Percentiles rank a stretch among this genome's conserved stretches.
Conservation (phyloP, 2,113 vertebrate genomes). For the Malaclemys terrapin region DNA sequence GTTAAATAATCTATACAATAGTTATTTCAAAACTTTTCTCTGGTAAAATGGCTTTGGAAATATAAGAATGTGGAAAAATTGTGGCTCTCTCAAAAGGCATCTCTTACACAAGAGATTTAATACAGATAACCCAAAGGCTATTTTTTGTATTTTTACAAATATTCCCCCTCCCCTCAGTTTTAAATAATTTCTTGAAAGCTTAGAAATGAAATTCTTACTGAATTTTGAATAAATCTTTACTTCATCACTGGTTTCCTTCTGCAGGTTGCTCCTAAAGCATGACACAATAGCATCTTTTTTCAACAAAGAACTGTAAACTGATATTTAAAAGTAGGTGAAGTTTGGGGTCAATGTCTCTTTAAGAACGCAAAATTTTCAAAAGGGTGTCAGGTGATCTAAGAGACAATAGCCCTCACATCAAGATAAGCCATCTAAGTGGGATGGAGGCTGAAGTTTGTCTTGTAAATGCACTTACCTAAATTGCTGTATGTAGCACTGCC, state of each 20-base stretch:
- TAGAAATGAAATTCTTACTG: background rate
- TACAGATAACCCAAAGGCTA: conserved; percentile 8
- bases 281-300: background rate
- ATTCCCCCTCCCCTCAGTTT: background rate
- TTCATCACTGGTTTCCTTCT: background rate
- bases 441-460: background rate
- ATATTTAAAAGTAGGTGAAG: background rate
- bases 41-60: conserved; percentile 25
- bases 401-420: background rate
- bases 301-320: background rate
- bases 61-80: conserved; percentile 18
- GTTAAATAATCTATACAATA: background rate
- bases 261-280: background rate
- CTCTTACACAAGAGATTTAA: background rate
- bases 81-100: background rate
- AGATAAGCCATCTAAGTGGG: background rate
- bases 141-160: background rate
- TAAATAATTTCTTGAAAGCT: background rate
- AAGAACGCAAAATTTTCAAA: background rate
- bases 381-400: background rate
- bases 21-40: background rate
- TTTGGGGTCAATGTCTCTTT: background rate
- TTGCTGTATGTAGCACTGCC: conserved; percentile 97
- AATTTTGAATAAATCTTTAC: background rate
- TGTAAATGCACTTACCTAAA: conserved; percentile 83